Base-by-base conservation (phyloP, 2,113 vertebrate species). In the Chaetodon auriga region DNA sequence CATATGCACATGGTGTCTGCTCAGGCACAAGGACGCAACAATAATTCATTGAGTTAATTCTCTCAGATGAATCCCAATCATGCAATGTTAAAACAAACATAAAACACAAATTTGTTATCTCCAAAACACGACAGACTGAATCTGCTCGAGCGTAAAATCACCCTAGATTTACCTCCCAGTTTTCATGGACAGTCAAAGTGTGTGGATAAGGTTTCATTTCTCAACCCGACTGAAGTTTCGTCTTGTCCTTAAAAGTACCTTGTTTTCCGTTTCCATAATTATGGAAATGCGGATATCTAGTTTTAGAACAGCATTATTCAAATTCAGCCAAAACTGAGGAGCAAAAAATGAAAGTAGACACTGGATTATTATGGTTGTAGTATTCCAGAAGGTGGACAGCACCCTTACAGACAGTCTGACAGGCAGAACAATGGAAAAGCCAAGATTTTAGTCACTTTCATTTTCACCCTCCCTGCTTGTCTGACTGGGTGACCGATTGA, bases 401-500 rank as follows among this genome's bases (percentile, higher is more conserved):
- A 74, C 10, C 36, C 7, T 62, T 4, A 35, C 54, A 72, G 46
- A 68, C 65, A 60, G 19, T 30, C 7, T 82, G 87, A 74, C 78
- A 79, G 73, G 85, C 79, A 84, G 82, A 88, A 85, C 85, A 89
- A 72, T 53, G 69, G 35, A 54, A 61, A 71, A 66, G 18, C 60
- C 45, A 54, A 23, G 46, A 84, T 70, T 62, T 45, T 6, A 76
- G 78, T 85, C 78, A 46, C 25, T 65, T 86, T 55, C 53, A 66
- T 72, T 90, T 87, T 4, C 72, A 79, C 13, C 35, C 68, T 55
- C 19, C 7, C 68, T 23, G 49, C 46, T 19, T 11, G 0, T 61
- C 54, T 30, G 51, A 78, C 62, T 51, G 75, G 58, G 78, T 75
- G 72, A 84, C 88, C 23, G 76, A 88, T 81, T 64, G 48, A 53